Evolutionary conservation across 2,113 vertebrate species (phyloP).

Genomic region (Mesoclemmys tuberculata): DNA sequence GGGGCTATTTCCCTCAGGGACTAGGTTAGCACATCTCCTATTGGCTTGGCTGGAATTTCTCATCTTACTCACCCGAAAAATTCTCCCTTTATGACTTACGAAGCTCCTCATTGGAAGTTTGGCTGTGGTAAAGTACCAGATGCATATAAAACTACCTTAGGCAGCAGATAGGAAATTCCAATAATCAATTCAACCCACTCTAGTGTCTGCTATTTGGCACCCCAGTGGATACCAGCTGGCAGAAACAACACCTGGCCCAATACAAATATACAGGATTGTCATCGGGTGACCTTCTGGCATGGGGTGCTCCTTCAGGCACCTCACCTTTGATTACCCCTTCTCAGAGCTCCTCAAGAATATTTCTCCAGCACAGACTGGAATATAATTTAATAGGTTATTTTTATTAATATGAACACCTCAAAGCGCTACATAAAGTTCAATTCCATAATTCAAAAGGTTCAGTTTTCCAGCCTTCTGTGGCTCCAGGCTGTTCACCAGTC

Average conservation of each 20-base stretch:
- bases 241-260: rapidly evolving
- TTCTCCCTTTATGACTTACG: rapidly evolving
- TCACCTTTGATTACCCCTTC: background rate
- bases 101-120: rapidly evolving
- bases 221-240: rapidly evolving
- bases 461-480: background rate
- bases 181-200: background rate
- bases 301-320: background rate
- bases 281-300: background rate
- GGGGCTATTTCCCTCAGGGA: background rate
- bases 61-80: background rate
- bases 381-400: background rate
- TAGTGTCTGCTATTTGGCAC: rapidly evolving
- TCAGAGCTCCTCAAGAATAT: background rate
- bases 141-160: rapidly evolving
- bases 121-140: background rate
- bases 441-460: background rate
- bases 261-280: rapidly evolving
- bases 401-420: background rate
- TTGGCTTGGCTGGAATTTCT: background rate
- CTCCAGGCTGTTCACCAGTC: background rate
- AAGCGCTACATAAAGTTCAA: background rate
- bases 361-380: background rate
- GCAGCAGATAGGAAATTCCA: rapidly evolving
- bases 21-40: rapidly evolving